Evolutionary conservation across 1,140 invertebrate species (phyloP).

Genomic region (Matsumurasca onukii): DNA sequence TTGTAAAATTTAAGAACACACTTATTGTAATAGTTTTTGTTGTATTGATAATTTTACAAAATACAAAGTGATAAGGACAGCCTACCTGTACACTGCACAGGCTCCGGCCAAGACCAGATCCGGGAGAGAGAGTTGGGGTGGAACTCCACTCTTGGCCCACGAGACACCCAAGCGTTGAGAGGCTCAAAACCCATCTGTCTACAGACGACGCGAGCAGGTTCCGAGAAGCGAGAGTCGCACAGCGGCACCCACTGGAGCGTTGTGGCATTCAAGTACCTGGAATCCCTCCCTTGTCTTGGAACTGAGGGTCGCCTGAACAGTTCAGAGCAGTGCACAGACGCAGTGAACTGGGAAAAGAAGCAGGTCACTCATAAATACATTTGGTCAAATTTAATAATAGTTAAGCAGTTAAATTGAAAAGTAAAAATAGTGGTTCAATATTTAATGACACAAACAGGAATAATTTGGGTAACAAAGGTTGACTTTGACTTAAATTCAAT

Average conservation of each 20-base stretch:
- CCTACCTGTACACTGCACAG: conserved; percentile 67
- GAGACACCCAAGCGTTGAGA: conserved; percentile 82
- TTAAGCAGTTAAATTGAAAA: too few species aligned
- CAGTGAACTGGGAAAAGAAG: conserved; percentile 65
- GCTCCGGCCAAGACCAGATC: conserved; percentile 95
- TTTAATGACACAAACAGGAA: too few species aligned
- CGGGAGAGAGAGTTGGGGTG: conserved; percentile 78
- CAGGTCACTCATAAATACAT: too few species aligned
- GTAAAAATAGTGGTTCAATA: too few species aligned
- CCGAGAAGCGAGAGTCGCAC: conserved; percentile 93
- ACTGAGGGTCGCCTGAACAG: conserved; percentile 57
- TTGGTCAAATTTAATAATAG: too few species aligned
- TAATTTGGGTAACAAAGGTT: too few species aligned
- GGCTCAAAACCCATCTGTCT: conserved; percentile 88
- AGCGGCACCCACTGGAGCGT: conserved; percentile 95
- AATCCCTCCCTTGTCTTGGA: conserved; percentile 68
- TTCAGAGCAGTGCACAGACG: conserved; percentile 73
- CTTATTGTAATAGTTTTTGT: too few species aligned
- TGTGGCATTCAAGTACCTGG: conserved; percentile 94
- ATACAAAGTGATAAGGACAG: too few species aligned
- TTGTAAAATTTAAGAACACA: too few species aligned
- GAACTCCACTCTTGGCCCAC: conserved; percentile 78
- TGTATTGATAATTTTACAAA: too few species aligned
- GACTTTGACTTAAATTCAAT: too few species aligned
- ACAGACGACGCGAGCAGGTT: conserved; percentile 92